Evolutionary conservation across 2,113 vertebrate genomes (phyloP).

Genomic region (Ptyas mucosa): DNA sequence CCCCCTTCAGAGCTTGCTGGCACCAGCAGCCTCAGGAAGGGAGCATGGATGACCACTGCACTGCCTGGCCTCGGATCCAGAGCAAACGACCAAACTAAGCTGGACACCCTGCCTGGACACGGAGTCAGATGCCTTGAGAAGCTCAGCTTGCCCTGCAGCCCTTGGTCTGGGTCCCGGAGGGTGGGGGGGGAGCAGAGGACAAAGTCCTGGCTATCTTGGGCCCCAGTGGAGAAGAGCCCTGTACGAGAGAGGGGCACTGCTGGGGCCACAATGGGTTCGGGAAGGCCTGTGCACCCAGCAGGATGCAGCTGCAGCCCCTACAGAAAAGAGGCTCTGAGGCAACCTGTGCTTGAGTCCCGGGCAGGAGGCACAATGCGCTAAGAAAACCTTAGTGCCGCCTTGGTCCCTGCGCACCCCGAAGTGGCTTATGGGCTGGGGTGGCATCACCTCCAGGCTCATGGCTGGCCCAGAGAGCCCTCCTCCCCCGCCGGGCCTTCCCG

Average conservation of each 20-base stretch:
- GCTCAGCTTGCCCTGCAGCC: neutral
- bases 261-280: neutral
- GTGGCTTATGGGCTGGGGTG: neutral
- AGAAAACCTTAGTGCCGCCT: neutral
- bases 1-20: neutral
- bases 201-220: neutral
- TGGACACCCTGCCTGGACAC: neutral
- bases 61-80: neutral
- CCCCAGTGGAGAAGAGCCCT: neutral
- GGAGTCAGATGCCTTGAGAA: neutral
- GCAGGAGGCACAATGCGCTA: too few relatives aligned
- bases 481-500: neutral
- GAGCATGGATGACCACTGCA: neutral
- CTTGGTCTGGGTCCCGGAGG: too few relatives aligned
- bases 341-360: neutral
- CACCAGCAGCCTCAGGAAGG: neutral
- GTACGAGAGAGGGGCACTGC: neutral
- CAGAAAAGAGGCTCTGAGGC: conserved; percentile 22
- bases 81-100: neutral
- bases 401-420: neutral
- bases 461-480: neutral
- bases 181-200: neutral
- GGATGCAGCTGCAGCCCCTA: conserved; percentile 47
- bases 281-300: conserved; percentile 31
- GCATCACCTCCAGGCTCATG: neutral